A percentile compares a stretch with the other conserved stretches of the same genome.
Conservation (phyloP, 2,113 vertebrate species). For the Corydoras maculifer region DNA sequence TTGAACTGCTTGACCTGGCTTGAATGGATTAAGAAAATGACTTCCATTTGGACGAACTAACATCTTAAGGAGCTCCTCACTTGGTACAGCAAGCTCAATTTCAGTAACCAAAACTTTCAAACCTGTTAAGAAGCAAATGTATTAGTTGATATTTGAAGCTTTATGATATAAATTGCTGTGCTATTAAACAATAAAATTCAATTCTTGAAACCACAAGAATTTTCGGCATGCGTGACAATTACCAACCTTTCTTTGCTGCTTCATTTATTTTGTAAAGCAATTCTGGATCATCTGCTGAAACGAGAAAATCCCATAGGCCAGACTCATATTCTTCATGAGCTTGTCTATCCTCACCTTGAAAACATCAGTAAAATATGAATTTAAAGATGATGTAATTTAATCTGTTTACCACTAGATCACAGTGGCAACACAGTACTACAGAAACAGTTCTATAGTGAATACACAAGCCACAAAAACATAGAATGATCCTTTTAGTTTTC, state of each 20-base stretch:
- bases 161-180: background rate
- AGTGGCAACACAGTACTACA: no score
- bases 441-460: no score
- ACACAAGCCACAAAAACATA: background rate
- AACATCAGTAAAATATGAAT: background rate
- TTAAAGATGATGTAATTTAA: background rate
- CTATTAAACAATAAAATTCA: background rate
- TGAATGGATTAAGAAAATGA: constrained; percentile 14
- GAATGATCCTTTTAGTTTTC: no score
- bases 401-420: background rate
- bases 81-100: constrained; percentile 48
- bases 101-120: constrained; percentile 64
- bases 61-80: constrained; percentile 42
- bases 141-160: background rate
- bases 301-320: constrained; percentile 39
- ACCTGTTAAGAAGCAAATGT: constrained; percentile 50
- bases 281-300: constrained; percentile 60
- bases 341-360: constrained; percentile 26
- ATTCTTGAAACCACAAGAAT: no score
- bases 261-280: constrained; percentile 58
- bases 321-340: constrained; percentile 42
- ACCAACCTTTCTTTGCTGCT: constrained; percentile 62
- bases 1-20: constrained; percentile 25
- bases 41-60: constrained; percentile 32
- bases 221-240: no score